Conservation (phyloP, 2,888 invertebrate genomes). For the Lissonota sp. region DNA sequence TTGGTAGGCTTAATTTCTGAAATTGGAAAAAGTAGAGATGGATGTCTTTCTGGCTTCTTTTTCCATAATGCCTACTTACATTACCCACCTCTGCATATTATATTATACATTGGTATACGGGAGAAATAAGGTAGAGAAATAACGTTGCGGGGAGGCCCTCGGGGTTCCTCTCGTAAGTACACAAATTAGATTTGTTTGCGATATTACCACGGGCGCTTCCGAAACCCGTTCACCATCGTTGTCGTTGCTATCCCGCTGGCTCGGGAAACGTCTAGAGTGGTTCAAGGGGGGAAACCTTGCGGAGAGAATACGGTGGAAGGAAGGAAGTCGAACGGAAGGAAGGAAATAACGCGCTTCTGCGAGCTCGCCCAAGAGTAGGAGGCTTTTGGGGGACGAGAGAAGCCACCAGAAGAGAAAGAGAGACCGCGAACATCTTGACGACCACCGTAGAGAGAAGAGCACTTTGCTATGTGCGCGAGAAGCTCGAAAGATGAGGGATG, state of each 20-base stretch:
- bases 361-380: constrained; percentile 10
- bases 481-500: constrained; percentile 45
- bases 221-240: constrained; percentile 41
- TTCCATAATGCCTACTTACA: neutral
- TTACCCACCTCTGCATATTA: neutral
- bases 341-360: constrained; percentile 59
- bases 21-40: neutral
- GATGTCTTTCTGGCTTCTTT: constrained; percentile 21
- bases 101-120: neutral
- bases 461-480: constrained; percentile 19
- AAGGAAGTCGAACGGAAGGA: constrained; percentile 58
- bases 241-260: constrained; percentile 29
- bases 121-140: constrained; percentile 27
- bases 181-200: constrained; percentile 71
- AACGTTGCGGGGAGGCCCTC: constrained; percentile 58
- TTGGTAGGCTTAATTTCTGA: neutral
- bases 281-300: constrained; percentile 29
- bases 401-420: constrained; percentile 39
- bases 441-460: constrained; percentile 12
- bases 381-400: neutral
- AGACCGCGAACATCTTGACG: constrained; percentile 44
- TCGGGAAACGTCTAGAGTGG: constrained; percentile 28
- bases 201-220: constrained; percentile 63
- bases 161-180: constrained; percentile 68
- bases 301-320: constrained; percentile 42